Base-by-base conservation (phyloP, 2,888 invertebrate species). In the Holacanthella duospinosa region DNA sequence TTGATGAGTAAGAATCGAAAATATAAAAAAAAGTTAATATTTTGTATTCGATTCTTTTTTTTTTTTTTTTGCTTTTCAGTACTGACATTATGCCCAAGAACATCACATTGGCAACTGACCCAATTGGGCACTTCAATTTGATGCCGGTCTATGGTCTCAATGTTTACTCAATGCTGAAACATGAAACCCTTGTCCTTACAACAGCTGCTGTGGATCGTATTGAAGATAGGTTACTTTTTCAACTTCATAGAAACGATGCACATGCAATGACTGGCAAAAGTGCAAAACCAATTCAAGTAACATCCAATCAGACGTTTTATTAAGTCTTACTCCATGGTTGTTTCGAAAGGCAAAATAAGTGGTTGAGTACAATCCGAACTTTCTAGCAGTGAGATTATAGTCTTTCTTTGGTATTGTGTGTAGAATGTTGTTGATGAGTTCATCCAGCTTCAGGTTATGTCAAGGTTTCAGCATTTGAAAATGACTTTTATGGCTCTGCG, bases 81-180 rank as follows among this genome's bases (percentile, higher is more conserved):
- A 82, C 83, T 54, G 95, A 96, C 75, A 80, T 87, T 59, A 89
- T 93, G 81, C 90, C 96, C 1, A 81, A 84, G 67, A 96, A 96
- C 76, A 88, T 97, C 68, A 85, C 89, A 55, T 78, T 85, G 36
- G 95, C 96, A 1, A 85, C 87, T 2, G 86, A 89, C 72, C 71
- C 76, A 2, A 80, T 95, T n/a, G 83, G 83, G 43, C 88, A 91
- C 75, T 84, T 93, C 43, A 97, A 92, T 78, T 80, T 96, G 27
- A 93, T 99, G 92, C 99, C 99, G 12, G 86, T 86, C 0, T 97
- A 94, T 81, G 82, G 84, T 29, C 81, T 99, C 21, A 99, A 99
- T 80, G 93, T 95, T 0, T 89, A 88, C 79, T 94, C 95, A 43
- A 94, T 99, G 90, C 77, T 99, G 67, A 99, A 99, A 79, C 91